Evolutionary conservation across 2,888 invertebrate species (phyloP), one percentile per base, ranked within the genome.

Genomic region (Orthosia incerta): DNA sequence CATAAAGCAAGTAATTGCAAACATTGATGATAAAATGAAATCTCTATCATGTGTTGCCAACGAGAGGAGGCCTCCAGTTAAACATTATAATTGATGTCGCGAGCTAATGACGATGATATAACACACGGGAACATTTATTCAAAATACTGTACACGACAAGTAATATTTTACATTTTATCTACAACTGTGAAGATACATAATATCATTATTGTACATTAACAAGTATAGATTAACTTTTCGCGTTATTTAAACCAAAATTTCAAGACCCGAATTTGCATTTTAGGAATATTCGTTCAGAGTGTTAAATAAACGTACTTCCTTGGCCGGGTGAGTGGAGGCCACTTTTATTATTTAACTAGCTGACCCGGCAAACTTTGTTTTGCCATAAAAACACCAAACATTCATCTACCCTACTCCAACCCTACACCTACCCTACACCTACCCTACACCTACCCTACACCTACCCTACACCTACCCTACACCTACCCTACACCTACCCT

Each of bases 1-100:
- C 72, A 80, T 78, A 74, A 83, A 85, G 87, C 80, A 77, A 79
- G 69, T 75, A 74, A 74, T 82, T 82, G 75, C 61, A 76, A 84
- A 82, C 67, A 76, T 80, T 80, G 73, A 74, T 65, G 55, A 84
- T 48, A 50, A 56, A 63, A 77, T 84, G 73, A 73, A 74, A 82
- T 71, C 55, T 71, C 71, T 81, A 82, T 74, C 45, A 73, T 79
- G 83, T 64, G 62, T 46, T 63, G 53, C 39, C 57, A 77, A 67
- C 60, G 20, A 71, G 69, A 62, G 51, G 20, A 67, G 39, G 63
- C 73, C 75, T 73, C 56, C n/a, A 31, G 71, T 69, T 65, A 67
- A 55, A 65, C 60, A 59, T 64, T 79, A 55, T 64, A 63, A 51
- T 59, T 65, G 46, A 71, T 65, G 72, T 65, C 31, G 48, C 45